Base-by-base conservation (phyloP, 2,113 vertebrate species). In the Callaeas wilsoni region DNA sequence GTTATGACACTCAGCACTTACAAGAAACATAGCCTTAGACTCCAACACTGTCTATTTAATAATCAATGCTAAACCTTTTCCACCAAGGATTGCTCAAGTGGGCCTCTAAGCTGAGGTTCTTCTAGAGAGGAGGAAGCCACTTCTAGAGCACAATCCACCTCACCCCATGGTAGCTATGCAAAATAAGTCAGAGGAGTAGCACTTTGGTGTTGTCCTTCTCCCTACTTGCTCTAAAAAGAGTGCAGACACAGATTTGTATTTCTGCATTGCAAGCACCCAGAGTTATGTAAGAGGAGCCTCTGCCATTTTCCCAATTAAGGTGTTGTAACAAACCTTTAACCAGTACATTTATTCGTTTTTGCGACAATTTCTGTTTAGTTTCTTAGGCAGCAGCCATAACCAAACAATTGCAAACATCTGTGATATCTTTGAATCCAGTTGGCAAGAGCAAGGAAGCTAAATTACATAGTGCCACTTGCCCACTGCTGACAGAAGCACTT, bases 401-500 rank as follows among this genome's bases (percentile, higher is more conserved):
- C 14, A 55, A 77, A 29, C 22, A 56, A 86, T 30, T 77, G 60
- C 82, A 96, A 95, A 90, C 64, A 81, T 81, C 59, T 90, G 75
- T 69, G 33, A 13, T 88, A 77, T 37, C 71, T 90, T 44, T 88
- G 59, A 73, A 86, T 86, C 42, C 46, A 88, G 52, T 16, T 96
- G 95, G 93, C 82, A 90, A 56, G 47, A 84, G 9, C 0, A 1
- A 18, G 16, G 62, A 88, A 35, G 33, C 35, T 74, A 16, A 91
- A 83, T 85, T 85, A 35, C 30, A 69, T 6, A 27, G 11, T 88
- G 68, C 44, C 56, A 23, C 30, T 87, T 20, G 67, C 59, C 42
- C 64, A 20, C n/a, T 91, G 93, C 75, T 96, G 90, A 86, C 68
- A 63, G 68, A 62, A 80, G 50, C 63, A 67, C 10, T 93, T 95